Percentiles rank a stretch among this genome's conserved stretches.
These are phyloP conservation scores for Augochlorella aurata DNA, from an alignment of 2,888 invertebrate genomes.

Conservation along the genomic window DNA sequence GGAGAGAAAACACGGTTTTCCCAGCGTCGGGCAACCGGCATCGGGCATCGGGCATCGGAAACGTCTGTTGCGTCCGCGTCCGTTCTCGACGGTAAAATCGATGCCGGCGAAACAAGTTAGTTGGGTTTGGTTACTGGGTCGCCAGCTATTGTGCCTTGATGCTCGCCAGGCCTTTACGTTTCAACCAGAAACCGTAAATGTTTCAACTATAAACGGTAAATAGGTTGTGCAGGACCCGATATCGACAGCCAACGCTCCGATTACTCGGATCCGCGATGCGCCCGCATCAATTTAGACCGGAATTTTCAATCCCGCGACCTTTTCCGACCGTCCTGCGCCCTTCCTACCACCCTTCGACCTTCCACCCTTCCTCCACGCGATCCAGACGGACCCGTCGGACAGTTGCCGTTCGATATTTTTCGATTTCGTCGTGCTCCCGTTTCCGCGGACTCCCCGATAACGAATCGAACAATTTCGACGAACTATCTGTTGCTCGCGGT, in stretches of 20 bases:
- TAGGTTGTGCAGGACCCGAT: constrained; percentile 13
- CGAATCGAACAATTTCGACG: too few relatives aligned
- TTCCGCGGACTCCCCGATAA: too few relatives aligned
- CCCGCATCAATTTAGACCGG: constrained; percentile 13
- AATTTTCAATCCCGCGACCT: neutral
- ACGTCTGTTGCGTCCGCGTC: constrained; percentile 46
- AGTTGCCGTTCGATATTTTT: neutral
- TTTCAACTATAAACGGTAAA: constrained; percentile 20
- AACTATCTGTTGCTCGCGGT: too few relatives aligned
- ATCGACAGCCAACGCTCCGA: constrained; percentile 9
- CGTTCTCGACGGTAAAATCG: constrained; percentile 54
- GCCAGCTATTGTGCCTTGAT: constrained; percentile 53
- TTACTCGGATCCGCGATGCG: constrained; percentile 10
- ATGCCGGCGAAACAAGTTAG: constrained; percentile 58
- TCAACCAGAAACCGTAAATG: constrained; percentile 38
- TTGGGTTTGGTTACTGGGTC: constrained; percentile 58
- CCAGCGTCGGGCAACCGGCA: constrained; percentile 21
- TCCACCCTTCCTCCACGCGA: neutral
- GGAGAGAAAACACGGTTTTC: neutral
- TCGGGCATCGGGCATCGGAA: constrained; percentile 29
- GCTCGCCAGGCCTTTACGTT: constrained; percentile 43
- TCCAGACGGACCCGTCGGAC: neutral
- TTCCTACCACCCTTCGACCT: neutral
- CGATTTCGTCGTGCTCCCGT: neutral
- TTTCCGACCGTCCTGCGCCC: neutral